A percentile compares a stretch with the other conserved stretches of the same genome.
Evolutionary conservation across 1,140 invertebrate species (phyloP).

Genomic region (Temnothorax nylanderi): DNA sequence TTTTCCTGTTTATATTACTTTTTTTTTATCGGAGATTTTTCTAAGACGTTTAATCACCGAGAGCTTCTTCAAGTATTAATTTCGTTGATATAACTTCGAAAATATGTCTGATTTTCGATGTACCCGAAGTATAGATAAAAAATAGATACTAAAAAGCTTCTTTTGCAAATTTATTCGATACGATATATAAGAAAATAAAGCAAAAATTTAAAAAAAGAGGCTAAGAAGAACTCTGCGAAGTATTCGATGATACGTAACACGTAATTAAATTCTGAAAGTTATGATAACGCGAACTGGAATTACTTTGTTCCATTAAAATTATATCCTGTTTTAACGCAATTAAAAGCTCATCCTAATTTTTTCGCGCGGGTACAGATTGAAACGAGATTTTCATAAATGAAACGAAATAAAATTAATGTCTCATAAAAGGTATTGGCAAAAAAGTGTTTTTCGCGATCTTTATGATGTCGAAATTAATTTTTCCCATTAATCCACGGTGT

Average conservation of each 20-base stretch:
- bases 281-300: constrained; percentile 39
- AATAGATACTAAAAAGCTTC: neutral
- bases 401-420: constrained; percentile 59
- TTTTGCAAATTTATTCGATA: neutral
- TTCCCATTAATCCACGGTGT: constrained; percentile 36
- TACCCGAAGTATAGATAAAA: neutral
- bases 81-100: neutral
- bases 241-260: neutral
- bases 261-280: constrained; percentile 54
- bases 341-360: constrained; percentile 57
- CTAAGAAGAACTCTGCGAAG: neutral
- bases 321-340: constrained; percentile 53
- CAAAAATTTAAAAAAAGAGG: neutral
- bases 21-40: neutral
- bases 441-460: constrained; percentile 53
- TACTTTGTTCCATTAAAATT: constrained; percentile 56
- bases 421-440: constrained; percentile 60
- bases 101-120: neutral
- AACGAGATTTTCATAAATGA: constrained; percentile 62
- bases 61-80: neutral
- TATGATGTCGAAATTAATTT: constrained; percentile 57
- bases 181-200: neutral
- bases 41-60: neutral
- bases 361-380: constrained; percentile 44
- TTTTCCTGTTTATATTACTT: neutral